Evolutionary conservation across 2,797 vertebrate species (phyloP), one percentile per base, ranked within the genome.

Genomic region (Malacoctenus gilli): DNA sequence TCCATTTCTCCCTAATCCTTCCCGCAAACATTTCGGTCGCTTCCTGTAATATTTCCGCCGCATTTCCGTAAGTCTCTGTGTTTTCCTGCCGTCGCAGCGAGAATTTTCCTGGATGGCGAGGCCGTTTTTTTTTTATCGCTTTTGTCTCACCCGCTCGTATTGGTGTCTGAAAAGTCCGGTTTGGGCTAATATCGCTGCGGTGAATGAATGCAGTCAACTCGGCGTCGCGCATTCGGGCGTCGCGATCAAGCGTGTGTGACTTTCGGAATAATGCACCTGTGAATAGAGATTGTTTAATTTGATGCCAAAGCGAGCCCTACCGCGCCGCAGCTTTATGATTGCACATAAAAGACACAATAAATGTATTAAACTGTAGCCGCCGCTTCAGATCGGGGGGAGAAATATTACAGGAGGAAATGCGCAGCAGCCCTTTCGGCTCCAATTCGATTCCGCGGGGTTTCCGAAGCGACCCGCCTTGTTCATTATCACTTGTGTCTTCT

Each of bases 401-500:
- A 50, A n/a, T 30, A 3, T 48, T 44, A 10, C 20, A 12, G 16
- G 38, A 30, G 41, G 46, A 60, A 68, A 57, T 32, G 6, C 59
- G 42, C 44, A 28, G 47, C 3, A n/a, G n/a, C n/a, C n/a, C n/a
- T n/a, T n/a, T 3, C 9, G 12, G 38, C 32, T 57, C 9, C 42
- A 14, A 21, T 61, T 67, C 47, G 39, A 36, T 53, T 56, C 11
- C 41, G 38, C 48, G 19, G 36, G 15, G 10, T 54, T 63, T 67
- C 13, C 36, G 14, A 70, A 75, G 54, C 34, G 20, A 65, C 55
- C 41, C 19, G 34, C 37, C 37, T 41, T 36, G 51, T 50, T 70
- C 74, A 67, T 81, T 72, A 72, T 75, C 59, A 50, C 35, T 57
- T 62, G 43, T 53, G 37, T 49, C 49, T 59, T 49, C 51, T 62